Evolutionary conservation across 2,888 invertebrate species (phyloP).

Genomic region (Ornithoptera alexandrae): DNA sequence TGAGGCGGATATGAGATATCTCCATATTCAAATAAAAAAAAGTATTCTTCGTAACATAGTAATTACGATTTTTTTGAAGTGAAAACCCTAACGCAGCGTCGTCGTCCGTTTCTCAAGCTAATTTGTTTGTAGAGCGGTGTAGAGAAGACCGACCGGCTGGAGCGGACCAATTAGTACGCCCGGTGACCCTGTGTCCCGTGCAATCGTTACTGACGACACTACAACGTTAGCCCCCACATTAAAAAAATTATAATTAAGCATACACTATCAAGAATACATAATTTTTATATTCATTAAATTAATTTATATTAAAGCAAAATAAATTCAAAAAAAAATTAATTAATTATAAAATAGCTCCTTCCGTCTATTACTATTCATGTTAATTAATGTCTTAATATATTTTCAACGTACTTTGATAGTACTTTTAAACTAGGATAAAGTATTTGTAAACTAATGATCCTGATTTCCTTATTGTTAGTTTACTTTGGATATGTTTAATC

Average conservation of each 20-base stretch:
- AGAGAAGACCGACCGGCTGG: slow-evolving; percentile 47
- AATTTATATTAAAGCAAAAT: too few species aligned
- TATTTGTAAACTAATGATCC: background rate
- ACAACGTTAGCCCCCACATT: slow-evolving; percentile 21
- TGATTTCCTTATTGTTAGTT: background rate
- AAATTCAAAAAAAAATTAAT: too few species aligned
- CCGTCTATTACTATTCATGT: background rate
- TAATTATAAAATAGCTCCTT: too few species aligned
- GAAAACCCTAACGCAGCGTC: slow-evolving; percentile 49
- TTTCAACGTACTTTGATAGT: background rate
- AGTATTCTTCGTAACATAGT: slow-evolving; percentile 15
- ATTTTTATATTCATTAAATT: background rate
- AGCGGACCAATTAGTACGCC: slow-evolving; percentile 63
- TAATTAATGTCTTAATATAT: background rate
- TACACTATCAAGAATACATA: background rate
- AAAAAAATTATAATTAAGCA: slow-evolving; percentile 1
- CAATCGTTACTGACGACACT: slow-evolving; percentile 53
- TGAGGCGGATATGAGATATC: background rate
- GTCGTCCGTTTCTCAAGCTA: slow-evolving; percentile 61
- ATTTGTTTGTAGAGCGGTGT: slow-evolving; percentile 63
- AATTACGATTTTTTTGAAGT: slow-evolving; percentile 32
- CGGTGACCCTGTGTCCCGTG: slow-evolving; percentile 46
- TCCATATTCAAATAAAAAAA: slow-evolving; percentile 2
- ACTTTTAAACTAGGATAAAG: background rate
- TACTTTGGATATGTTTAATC: background rate